A percentile compares a stretch with the other conserved stretches of the same genome.
Evolutionary conservation across 2,113 vertebrate species (phyloP).

Genomic region (Apus apus): DNA sequence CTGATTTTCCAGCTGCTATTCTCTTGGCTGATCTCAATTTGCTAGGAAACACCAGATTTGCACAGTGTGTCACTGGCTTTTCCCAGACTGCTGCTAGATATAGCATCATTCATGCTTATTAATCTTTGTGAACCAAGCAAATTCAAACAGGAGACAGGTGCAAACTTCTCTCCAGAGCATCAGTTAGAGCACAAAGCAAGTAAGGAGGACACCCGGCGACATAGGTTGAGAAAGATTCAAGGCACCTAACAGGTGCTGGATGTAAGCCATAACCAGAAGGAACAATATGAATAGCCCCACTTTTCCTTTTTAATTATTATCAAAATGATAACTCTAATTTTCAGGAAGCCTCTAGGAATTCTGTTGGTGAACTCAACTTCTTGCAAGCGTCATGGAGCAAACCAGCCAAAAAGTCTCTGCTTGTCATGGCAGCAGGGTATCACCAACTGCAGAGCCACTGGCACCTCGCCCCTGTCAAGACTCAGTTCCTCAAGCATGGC

Average conservation of each 20-base stretch:
- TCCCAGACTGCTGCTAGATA: background rate
- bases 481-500: accelerated
- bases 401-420: background rate
- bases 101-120: background rate
- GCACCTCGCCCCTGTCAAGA: accelerated
- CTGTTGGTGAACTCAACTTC: background rate
- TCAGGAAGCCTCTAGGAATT: background rate
- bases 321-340: background rate
- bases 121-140: background rate
- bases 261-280: background rate
- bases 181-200: background rate
- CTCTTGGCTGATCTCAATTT: background rate
- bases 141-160: background rate
- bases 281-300: background rate
- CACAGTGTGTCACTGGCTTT: background rate
- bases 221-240: background rate
- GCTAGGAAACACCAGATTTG: background rate
- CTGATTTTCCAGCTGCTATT: background rate
- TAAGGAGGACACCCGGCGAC: background rate
- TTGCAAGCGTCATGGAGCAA: background rate
- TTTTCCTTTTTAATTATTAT: background rate
- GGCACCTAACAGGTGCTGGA: background rate
- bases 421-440: accelerated
- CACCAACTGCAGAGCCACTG: background rate
- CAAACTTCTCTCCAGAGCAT: background rate